Conservation (phyloP, 2,888 invertebrate species). For the Acanthococcus lagerstroemiae region DNA sequence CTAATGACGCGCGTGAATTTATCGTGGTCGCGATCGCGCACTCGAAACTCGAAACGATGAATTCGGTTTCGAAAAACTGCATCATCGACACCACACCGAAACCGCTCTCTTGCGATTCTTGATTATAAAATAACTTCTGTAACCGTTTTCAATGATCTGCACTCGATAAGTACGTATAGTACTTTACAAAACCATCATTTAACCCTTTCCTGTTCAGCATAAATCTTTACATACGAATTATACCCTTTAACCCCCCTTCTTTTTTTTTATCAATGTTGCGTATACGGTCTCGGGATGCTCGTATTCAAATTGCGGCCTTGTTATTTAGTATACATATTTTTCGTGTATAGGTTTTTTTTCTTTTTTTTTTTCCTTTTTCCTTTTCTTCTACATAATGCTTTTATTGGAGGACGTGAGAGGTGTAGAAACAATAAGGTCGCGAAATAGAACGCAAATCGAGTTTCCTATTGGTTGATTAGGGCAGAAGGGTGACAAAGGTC, state of each 20-base stretch:
- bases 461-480: slow-evolving; percentile 23
- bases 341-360: slow-evolving; percentile 12
- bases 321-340: slow-evolving; percentile 2
- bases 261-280: background rate
- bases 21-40: background rate
- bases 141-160: slow-evolving; percentile 22
- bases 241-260: slow-evolving; percentile 25
- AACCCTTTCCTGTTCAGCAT: slow-evolving; percentile 24
- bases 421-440: slow-evolving; percentile 21
- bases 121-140: slow-evolving; percentile 23
- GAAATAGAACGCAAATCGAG: no score
- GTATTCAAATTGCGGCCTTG: slow-evolving; percentile 19
- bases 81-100: no score
- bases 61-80: no score
- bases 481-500: slow-evolving; percentile 18
- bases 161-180: slow-evolving; percentile 24
- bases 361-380: slow-evolving; percentile 5
- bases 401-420: slow-evolving; percentile 16
- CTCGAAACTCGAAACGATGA: background rate
- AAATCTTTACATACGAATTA: slow-evolving; percentile 30
- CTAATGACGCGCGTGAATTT: background rate
- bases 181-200: slow-evolving; percentile 29
- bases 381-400: slow-evolving; percentile 7
- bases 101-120: background rate
- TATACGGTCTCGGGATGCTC: slow-evolving; percentile 10